A percentile compares a stretch with the other conserved stretches of the same genome.
phyloP scores from a whole-genome alignment of 2,113 vertebrate species.

The Microtus montanus region DNA sequence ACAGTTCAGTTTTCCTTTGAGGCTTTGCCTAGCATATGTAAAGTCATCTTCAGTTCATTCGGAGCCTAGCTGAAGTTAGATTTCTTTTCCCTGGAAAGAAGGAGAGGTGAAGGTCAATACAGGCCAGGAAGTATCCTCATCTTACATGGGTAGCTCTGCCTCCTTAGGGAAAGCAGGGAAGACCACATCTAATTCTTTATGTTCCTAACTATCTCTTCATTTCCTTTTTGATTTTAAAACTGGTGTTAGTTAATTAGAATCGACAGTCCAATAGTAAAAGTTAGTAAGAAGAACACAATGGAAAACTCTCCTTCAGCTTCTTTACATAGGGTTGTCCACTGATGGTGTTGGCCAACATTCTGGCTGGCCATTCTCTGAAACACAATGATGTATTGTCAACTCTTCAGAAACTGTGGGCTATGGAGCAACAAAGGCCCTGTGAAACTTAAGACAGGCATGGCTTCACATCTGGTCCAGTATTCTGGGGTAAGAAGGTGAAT shows the following conservation, averaged over 20 bases:
- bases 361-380: neutral
- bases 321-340: neutral
- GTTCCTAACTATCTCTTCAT: neutral
- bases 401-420: neutral
- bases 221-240: constrained; percentile 8
- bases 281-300: neutral
- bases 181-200: neutral
- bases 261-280: neutral
- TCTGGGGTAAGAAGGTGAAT: neutral
- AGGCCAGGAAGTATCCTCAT: neutral
- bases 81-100: neutral
- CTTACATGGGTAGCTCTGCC: neutral
- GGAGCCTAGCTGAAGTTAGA: neutral
- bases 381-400: neutral
- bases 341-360: neutral
- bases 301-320: neutral
- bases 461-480: neutral
- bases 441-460: neutral
- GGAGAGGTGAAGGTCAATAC: neutral
- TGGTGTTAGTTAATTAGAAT: neutral
- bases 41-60: neutral
- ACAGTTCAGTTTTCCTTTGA: constrained; percentile 7
- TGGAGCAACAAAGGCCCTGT: neutral
- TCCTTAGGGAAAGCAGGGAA: neutral
- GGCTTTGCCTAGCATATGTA: neutral